Conservation (phyloP, 2,113 vertebrate genomes). For the Haemorhous mexicanus region DNA sequence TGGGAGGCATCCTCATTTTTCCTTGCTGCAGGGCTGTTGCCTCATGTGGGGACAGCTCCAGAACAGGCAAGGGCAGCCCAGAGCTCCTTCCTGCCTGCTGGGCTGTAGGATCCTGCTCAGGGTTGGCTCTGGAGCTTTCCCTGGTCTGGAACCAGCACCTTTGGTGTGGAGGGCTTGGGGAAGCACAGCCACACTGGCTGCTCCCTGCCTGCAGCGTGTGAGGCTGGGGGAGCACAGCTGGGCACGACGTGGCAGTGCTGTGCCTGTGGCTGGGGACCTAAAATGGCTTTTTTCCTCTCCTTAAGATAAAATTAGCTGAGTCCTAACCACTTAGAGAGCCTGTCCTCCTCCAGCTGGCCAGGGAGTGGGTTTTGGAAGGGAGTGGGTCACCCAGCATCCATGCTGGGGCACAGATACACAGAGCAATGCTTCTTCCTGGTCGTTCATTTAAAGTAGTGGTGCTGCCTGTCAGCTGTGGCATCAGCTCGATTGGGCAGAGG, state of each 20-base stretch:
- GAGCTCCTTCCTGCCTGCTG: background rate
- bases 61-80: background rate
- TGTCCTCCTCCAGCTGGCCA: background rate
- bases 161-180: background rate
- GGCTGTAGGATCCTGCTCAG: background rate
- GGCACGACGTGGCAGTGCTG: fast-evolving
- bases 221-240: background rate
- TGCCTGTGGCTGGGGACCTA: background rate
- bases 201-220: background rate
- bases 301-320: background rate
- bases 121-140: background rate
- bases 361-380: background rate
- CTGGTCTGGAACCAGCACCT: fast-evolving
- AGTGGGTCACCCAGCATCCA: background rate
- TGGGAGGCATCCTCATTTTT: background rate
- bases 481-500: fast-evolving
- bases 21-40: background rate
- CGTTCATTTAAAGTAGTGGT: fast-evolving
- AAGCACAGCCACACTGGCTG: background rate
- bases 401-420: background rate
- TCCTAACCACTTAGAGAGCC: background rate
- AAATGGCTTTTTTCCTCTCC: background rate
- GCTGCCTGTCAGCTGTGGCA: background rate
- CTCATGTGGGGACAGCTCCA: fast-evolving
- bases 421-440: background rate